Base-by-base conservation (phyloP, 1,140 invertebrate species). In the Drosophila chauvacae region DNA sequence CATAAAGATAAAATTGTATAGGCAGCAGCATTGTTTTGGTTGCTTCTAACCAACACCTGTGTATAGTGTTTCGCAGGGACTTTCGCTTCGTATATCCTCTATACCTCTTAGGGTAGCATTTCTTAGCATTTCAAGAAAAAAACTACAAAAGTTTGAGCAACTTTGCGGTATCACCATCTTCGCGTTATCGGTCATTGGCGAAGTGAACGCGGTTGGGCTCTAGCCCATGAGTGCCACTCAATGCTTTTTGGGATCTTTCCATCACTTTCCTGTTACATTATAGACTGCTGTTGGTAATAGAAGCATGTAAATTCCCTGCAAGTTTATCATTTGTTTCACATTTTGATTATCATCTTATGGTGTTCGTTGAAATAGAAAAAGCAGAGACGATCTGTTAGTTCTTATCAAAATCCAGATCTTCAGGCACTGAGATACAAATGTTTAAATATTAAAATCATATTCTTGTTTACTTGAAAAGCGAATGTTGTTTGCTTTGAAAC, bases 401-500 rank as follows among this genome's bases (percentile, higher is more conserved):
- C 7, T 35, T 9, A 7, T 33, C 0, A n/a, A 51, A 20, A 55
- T 37, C 18, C 16, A 6, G 6, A 53, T 53, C 18, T 20, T 53
- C 9, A 4, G 7, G 11, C 2, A 14, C 13, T 53, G 6, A 33
- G n/a, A 3, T 13, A 7, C 0, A 33, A 20, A 53, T 23, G 3
- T 35, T 55, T 5, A 23, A 14, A 53, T 18, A 53, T 20, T 20
- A 7, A 14, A 37, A 23, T 55, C 28, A 48, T 7, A 26, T 48
- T 16, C 33, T 1, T 37, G 16, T 1, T 30, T 33, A 33, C n/a
- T 35, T 55, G 9, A 39, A 55, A 39, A 55, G 53, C 23, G 53
- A 55, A 39, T 55, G 33, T 55, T 37, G 33, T 55, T 55, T 55
- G 20, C 53, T 39, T 55, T 39, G 53, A 55, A 55, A 55, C 35